Evolutionary conservation across 1,140 invertebrate species (phyloP).

Genomic region (Drosophila simulans): DNA sequence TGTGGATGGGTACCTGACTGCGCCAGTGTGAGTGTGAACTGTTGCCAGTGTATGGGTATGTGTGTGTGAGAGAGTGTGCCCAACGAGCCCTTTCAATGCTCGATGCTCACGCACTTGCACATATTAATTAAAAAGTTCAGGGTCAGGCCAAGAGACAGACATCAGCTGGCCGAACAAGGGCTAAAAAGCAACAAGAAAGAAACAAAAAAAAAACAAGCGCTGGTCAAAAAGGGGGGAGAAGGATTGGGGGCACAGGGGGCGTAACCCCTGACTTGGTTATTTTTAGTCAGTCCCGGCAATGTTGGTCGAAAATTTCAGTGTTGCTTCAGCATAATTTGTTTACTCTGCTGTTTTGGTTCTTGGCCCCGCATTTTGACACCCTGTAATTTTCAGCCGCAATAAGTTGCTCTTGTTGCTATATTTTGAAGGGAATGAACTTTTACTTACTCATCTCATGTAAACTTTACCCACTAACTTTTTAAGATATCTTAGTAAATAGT

Average conservation of each 20-base stretch:
- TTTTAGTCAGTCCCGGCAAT: slow-evolving; percentile 3
- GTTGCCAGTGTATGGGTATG: neutral
- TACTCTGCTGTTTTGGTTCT: slow-evolving; percentile 1
- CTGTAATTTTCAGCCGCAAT: slow-evolving; percentile 5
- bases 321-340: slow-evolving; percentile 36
- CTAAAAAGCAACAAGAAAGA: neutral
- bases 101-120: slow-evolving; percentile 54
- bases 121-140: slow-evolving; percentile 60
- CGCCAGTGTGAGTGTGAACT: neutral
- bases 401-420: neutral
- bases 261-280: slow-evolving; percentile 2
- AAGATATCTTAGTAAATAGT: neutral
- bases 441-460: too few species aligned
- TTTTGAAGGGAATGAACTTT: too few species aligned
- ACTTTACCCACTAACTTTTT: too few species aligned
- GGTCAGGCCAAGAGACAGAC: slow-evolving; percentile 49
- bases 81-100: slow-evolving; percentile 40
- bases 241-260: neutral
- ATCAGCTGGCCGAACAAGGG: slow-evolving; percentile 47
- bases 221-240: neutral
- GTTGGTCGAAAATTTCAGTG: slow-evolving; percentile 8
- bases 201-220: neutral
- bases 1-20: neutral
- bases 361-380: neutral
- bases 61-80: slow-evolving; percentile 6